Percentiles rank a stretch among this genome's conserved stretches.
These are phyloP conservation scores for Phorcus lineatus DNA, from an alignment of 2,888 invertebrate genomes.

Conservation along the genomic window DNA sequence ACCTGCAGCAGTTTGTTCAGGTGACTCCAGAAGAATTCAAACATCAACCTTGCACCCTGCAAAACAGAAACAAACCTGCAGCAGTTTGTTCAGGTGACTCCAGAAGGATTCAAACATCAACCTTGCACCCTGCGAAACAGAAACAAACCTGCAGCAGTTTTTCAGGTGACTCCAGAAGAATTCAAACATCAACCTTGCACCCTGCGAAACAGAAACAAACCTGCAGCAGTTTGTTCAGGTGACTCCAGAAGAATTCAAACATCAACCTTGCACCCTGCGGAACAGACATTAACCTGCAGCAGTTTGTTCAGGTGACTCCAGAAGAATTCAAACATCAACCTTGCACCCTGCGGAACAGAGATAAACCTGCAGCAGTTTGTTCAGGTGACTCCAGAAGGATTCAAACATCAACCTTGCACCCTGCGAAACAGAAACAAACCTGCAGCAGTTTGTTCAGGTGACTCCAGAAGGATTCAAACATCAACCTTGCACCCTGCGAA, in stretches of 20 bases:
- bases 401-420: conserved; percentile 70
- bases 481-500: conserved; percentile 64
- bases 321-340: conserved; percentile 68
- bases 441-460: too few species aligned
- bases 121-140: conserved; percentile 58
- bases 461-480: conserved; percentile 53
- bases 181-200: conserved; percentile 68
- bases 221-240: too few species aligned
- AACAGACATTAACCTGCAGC: too few species aligned
- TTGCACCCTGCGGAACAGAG: conserved; percentile 56
- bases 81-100: too few species aligned
- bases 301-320: too few species aligned
- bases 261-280: conserved; percentile 67
- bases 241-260: conserved; percentile 57
- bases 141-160: too few species aligned
- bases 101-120: conserved; percentile 59
- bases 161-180: background rate
- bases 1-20: too few species aligned
- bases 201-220: conserved; percentile 43
- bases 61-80: too few species aligned
- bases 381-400: background rate
- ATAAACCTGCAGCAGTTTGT: too few species aligned
- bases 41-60: conserved; percentile 69
- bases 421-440: conserved; percentile 37
- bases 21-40: conserved; percentile 47